Base-by-base conservation (phyloP, 2,113 vertebrate genomes). In the Apaloderma vittatum region DNA sequence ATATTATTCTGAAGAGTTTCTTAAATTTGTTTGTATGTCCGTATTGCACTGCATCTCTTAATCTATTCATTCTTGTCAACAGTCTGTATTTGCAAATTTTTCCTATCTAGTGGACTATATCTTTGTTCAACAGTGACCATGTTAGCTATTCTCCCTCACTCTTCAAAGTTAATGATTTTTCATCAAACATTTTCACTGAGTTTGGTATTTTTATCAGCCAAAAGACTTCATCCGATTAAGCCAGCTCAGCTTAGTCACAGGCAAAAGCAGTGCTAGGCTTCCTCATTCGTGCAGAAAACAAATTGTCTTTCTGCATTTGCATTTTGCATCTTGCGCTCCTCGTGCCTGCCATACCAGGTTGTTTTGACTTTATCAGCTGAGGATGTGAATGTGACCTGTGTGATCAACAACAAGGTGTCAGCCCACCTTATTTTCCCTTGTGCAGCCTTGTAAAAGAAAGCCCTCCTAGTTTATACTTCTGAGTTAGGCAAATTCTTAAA, bases 341-440 rank as follows among this genome's bases (percentile, higher is more conserved):
- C 2, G 2, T 32, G 24, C 0, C 0, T 58, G 30, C 32, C 26
- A n/a, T 14, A 61, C 8, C 7, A 51, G 3, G 2, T 17, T 75
- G 12, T 45, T 74, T 37, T 80, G 62, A 74, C 32, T 51, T 51
- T 34, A 9, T 43, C 24, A 36, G 5, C 0, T 58, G 19, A 6
- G 14, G 14, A 15, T 77, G 4, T 52, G 18, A 21, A 32, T 15
- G 15, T 40, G 30, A 66, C 36, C 13, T 61, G 4, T 40, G 19
- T 63, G 37, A 32, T 37, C 17, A 90, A 51, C 12, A 36, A 8
- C 17, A 46, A 40, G 5, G 6, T 93, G 12, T 24, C 16, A 77
- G 13, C 8, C 14, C 23, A n/a, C 14, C 15, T 63, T 17, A 59
- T 78, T 10, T 40, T 76, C 4, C 16, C 12, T 45, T 57, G 5